phyloP scores from a whole-genome alignment of 2,797 vertebrate genomes.

The Zonotrichia albicollis region DNA sequence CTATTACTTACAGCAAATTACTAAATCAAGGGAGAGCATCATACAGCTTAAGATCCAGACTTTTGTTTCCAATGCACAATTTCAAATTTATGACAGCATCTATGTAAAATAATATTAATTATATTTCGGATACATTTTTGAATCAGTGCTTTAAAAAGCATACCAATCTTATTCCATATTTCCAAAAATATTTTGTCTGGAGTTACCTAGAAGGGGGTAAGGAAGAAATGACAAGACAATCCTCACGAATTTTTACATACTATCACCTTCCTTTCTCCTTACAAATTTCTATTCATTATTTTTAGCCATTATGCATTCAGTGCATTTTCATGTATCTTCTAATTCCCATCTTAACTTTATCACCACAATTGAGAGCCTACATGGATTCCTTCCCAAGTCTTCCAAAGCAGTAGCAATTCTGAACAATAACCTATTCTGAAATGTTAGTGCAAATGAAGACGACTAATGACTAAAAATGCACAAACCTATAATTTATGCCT shows the following conservation, averaged over 20 bases:
- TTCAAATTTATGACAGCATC: not conserved
- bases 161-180: not conserved
- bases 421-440: not conserved
- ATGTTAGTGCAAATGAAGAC: not conserved
- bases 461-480: not conserved
- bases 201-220: not conserved
- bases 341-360: not conserved
- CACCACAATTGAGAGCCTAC: not conserved
- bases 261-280: not conserved
- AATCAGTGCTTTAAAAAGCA: not conserved
- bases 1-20: not conserved
- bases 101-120: not conserved
- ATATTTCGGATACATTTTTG: not conserved
- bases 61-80: not conserved
- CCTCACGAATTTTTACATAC: not conserved
- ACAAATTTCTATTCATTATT: fast-evolving
- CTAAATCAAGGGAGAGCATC: not conserved
- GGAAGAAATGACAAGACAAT: not conserved
- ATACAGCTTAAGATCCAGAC: not conserved
- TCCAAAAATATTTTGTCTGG: not conserved
- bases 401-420: not conserved
- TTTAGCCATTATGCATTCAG: not conserved
- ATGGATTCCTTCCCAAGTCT: not conserved
- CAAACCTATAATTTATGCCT: not conserved
- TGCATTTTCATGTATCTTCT: not conserved